These are phyloP conservation scores for Strigops habroptila DNA, from an alignment of 2,113 vertebrate genomes.

Conservation along the genomic window DNA sequence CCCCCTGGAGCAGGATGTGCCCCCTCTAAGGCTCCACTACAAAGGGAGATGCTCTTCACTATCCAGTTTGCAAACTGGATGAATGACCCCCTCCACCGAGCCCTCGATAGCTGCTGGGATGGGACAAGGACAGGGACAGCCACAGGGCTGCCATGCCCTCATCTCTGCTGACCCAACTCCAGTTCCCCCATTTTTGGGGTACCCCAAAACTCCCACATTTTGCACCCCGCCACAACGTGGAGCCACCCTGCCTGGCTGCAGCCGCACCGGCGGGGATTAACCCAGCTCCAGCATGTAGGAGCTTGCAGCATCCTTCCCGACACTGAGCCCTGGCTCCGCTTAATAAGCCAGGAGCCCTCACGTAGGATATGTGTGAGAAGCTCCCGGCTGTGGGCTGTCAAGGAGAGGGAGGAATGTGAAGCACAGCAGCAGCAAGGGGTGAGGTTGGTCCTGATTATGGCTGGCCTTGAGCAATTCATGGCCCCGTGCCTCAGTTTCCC, in stretches of 20 bases:
- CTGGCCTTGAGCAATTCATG: neutral
- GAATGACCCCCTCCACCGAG: neutral
- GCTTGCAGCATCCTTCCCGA: neutral
- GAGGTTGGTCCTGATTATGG: neutral
- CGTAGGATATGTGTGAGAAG: neutral
- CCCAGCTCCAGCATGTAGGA: neutral
- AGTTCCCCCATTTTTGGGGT: neutral
- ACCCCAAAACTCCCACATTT: neutral
- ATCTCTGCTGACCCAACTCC: neutral
- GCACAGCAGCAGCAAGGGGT: neutral
- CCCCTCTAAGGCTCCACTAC: fast-evolving
- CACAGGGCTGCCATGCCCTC: neutral
- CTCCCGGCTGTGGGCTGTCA: neutral
- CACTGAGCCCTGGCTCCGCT: neutral
- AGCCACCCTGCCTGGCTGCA: neutral
- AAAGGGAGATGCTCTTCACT: no score
- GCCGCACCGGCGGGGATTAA: neutral
- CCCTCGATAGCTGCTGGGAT: fast-evolving
- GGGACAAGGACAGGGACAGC: no score
- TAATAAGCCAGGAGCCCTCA: neutral
- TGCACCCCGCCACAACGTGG: fast-evolving
- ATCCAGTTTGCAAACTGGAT: neutral
- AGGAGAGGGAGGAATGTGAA: neutral
- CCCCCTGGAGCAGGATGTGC: neutral
- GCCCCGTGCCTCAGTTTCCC: neutral